Base-by-base conservation (phyloP, 2,113 vertebrate genomes). In the Rana temporaria region DNA sequence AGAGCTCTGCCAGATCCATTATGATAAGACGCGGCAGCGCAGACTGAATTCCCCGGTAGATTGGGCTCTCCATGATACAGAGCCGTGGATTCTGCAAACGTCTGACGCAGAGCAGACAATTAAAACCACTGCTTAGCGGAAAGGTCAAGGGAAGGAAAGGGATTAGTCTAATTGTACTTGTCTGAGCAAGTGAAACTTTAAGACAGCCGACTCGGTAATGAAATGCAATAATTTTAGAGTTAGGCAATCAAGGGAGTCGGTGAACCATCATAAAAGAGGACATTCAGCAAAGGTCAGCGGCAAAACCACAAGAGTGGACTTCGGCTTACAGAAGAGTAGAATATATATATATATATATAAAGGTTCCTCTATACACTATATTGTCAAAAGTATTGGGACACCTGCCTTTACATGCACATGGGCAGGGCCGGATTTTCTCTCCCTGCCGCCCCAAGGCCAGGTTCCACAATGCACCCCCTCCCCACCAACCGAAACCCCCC, bases 111-210 rank as follows among this genome's bases (percentile, higher is more conserved):
- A 69, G 69, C 78, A 79, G 69, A 79, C 78, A 69, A 69, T 60
- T 70, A 79, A 16, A 69, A 38, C 66, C 12, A 5, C 52, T 8
- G 64, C 73, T 74, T 34, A 34, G 30, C 20, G 60, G 32, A 26
- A 69, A 69, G 78, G 65, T 60, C 78, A 69, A 60, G 66, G 11
- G 32, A 57, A 60, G 66, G 11, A 32, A 57, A 60, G 65, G 66
- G 66, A 79, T 69, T 79, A 69, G 26, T 70, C 66, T 24, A n/a
- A 79, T 42, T 22, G 52, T 34, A 69, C 65, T 56, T 59, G 62
- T 42, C 75, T 53, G 30, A 38, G 42, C 75, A 65, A 30, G 18
- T 24, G 17, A 74, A 32, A 34, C 34, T 38, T 34, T 20, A 19
- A 74, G 55, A 38, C 24, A 30, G 1, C 52, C 2, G 26, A 11